Percentiles rank a stretch among this genome's conserved stretches.
These are phyloP conservation scores for Mantis religiosa DNA, from an alignment of 2,888 invertebrate genomes.

Conservation along the genomic window DNA sequence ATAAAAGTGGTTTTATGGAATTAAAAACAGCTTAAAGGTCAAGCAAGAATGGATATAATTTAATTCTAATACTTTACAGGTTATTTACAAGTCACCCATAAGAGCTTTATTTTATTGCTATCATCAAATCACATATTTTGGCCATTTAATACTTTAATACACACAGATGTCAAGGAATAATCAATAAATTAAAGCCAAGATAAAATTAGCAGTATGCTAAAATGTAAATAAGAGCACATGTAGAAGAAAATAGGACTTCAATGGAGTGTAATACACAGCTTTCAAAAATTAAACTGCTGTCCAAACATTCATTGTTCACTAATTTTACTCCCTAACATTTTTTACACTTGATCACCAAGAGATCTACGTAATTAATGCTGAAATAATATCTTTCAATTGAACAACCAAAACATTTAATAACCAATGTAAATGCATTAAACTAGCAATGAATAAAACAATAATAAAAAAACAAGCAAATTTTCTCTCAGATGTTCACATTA, in stretches of 20 bases:
- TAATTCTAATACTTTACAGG: background rate
- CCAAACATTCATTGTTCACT: too few relatives aligned
- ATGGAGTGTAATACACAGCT: background rate
- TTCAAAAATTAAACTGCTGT: background rate
- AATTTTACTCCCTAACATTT: background rate
- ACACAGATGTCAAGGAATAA: background rate
- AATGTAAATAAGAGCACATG: background rate
- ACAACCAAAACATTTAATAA: too few relatives aligned
- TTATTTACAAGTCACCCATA: background rate
- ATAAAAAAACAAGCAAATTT: too few relatives aligned
- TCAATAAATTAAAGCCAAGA: background rate
- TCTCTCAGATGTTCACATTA: too few relatives aligned
- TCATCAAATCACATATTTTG: background rate
- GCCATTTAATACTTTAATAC: background rate
- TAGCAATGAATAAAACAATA: too few relatives aligned
- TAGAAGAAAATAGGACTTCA: background rate
- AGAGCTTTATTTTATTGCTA: background rate
- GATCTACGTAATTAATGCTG: too few relatives aligned
- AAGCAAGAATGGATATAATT: background rate
- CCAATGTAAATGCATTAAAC: too few relatives aligned
- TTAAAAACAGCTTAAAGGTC: background rate
- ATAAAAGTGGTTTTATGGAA: background rate
- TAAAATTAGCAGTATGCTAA: background rate
- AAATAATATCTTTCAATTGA: too few relatives aligned
- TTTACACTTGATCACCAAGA: too few relatives aligned